Conservation (phyloP, 2,797 vertebrate genomes). For the Clarias platycephalus region DNA sequence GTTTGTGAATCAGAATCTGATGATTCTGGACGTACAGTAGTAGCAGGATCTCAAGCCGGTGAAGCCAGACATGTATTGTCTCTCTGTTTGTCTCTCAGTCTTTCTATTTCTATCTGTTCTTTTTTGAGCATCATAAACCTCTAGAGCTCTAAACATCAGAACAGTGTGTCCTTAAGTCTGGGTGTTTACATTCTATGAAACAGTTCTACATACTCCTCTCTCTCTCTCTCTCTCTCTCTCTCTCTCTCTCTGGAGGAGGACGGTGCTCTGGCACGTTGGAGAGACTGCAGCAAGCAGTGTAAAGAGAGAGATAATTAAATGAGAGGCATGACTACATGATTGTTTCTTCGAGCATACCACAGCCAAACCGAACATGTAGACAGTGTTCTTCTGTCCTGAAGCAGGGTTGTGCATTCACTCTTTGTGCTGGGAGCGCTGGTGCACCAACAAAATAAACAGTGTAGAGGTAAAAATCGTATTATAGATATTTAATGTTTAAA, state of each 20-base stretch:
- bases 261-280: constrained; percentile 39
- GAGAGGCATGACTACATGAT: constrained; percentile 25
- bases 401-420: background rate
- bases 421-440: background rate
- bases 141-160: constrained; percentile 49
- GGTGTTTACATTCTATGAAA: constrained; percentile 56
- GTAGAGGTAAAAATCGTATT: background rate
- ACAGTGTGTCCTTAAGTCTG: constrained; percentile 49
- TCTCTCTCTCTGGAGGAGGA: constrained; percentile 48
- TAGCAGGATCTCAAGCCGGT: background rate
- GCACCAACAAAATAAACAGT: background rate
- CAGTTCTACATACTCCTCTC: constrained; percentile 35
- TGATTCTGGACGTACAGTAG: background rate
- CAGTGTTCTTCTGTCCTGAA: constrained; percentile 15
- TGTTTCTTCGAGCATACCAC: constrained; percentile 33
- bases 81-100: constrained; percentile 1
- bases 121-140: constrained; percentile 48
- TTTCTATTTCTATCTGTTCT: constrained; percentile 9
- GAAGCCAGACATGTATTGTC: background rate
- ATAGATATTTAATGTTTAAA: background rate
- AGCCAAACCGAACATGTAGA: constrained; percentile 19
- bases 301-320: constrained; percentile 38
- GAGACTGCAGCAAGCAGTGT: constrained; percentile 36
- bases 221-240: constrained; percentile 39
- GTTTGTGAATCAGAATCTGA: background rate